Percentiles rank a stretch among this genome's conserved stretches.
phyloP scores from a whole-genome alignment of 2,888 invertebrate genomes.

The Mimas tiliae region DNA sequence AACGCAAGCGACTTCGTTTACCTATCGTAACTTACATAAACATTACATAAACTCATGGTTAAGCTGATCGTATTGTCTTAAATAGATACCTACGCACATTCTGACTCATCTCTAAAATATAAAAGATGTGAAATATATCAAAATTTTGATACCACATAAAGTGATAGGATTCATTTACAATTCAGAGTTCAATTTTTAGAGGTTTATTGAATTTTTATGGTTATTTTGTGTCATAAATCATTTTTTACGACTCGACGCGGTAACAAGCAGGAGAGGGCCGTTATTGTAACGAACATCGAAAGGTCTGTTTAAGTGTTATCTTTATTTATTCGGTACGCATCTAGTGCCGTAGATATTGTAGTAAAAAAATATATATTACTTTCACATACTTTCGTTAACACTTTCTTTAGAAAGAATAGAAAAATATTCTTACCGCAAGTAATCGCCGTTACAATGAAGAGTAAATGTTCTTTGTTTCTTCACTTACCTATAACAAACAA shows the following conservation, averaged over 20 bases:
- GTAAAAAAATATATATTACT: not conserved
- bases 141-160: slow-evolving; percentile 28
- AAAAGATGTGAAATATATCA: not conserved
- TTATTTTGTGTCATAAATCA: slow-evolving; percentile 60
- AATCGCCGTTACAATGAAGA: not conserved
- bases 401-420: not conserved
- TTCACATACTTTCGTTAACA: not conserved
- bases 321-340: slow-evolving; percentile 26
- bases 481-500: slow-evolving; percentile 45
- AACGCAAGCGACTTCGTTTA: no score
- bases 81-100: not conserved
- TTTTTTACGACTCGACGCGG: slow-evolving; percentile 54
- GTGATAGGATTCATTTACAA: slow-evolving; percentile 23
- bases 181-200: slow-evolving; percentile 50
- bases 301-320: slow-evolving; percentile 28
- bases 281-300: slow-evolving; percentile 32
- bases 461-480: slow-evolving; percentile 23
- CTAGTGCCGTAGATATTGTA: not conserved
- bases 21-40: no score
- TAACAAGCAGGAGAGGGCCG: slow-evolving; percentile 46
- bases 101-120: not conserved
- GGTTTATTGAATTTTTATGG: slow-evolving; percentile 65
- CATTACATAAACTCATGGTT: not conserved
- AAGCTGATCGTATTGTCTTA: not conserved
- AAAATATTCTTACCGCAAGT: slow-evolving; percentile 3